A percentile compares a stretch with the other conserved stretches of the same genome.
phyloP scores from a whole-genome alignment of 2,113 vertebrate genomes.

The Cyanoramphus novaezelandiae region DNA sequence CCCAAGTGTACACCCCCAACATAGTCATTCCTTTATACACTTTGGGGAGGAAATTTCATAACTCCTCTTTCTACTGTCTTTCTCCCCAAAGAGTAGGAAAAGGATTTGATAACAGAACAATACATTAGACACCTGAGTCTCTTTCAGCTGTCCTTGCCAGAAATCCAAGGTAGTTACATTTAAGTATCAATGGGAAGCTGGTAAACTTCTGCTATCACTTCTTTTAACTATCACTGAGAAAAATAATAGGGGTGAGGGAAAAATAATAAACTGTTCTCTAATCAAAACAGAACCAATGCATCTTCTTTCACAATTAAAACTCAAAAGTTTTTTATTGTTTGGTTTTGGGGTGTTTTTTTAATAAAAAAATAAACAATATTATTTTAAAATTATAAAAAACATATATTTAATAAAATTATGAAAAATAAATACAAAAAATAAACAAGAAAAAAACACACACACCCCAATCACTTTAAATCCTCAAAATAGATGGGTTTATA shows the following conservation, averaged over 20 bases:
- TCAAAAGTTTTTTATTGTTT: not conserved
- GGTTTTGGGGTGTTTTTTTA: not conserved
- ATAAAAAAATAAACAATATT: not conserved
- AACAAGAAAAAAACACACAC: not conserved
- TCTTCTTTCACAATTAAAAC: not conserved
- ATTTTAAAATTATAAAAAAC: not conserved
- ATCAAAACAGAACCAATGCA: not conserved
- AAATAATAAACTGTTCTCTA: not conserved
- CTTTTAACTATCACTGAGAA: not conserved
- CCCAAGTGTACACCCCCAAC: fast-evolving
- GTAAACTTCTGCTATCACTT: not conserved
- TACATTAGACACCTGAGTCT: not conserved
- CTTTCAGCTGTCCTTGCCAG: not conserved
- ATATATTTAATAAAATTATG: too few species aligned
- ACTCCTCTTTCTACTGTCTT: not conserved
- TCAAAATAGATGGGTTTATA: not conserved
- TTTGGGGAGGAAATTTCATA: not conserved
- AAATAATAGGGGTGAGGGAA: not conserved
- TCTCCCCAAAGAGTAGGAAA: not conserved
- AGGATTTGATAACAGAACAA: not conserved
- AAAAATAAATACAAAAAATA: too few species aligned
- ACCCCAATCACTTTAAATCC: fast-evolving
- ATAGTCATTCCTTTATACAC: not conserved
- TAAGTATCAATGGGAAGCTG: not conserved
- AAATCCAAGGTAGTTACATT: not conserved